Percentiles rank a stretch among this genome's conserved stretches.
Conservation (phyloP, 35 echinoderm and acorn worm species). For the Strongylocentrotus purpuratus region DNA sequence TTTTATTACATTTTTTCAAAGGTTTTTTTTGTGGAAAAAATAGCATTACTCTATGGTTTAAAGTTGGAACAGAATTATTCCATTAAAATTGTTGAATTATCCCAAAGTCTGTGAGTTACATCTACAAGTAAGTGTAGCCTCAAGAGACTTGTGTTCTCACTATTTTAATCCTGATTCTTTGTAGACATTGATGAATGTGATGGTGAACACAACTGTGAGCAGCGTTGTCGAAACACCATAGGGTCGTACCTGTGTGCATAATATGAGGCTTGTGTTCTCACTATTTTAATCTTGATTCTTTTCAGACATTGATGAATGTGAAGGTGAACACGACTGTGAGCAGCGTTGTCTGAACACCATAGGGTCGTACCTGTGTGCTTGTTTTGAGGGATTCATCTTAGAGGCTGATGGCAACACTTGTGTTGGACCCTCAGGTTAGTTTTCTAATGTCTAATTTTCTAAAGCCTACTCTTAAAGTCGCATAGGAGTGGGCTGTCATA, state of each 20-base stretch:
- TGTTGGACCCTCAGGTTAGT: conserved; percentile 74
- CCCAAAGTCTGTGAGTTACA: too few relatives aligned
- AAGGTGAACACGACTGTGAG: conserved; percentile 63
- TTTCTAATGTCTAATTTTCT: neutral
- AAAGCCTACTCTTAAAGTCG: too few relatives aligned
- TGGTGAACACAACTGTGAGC: conserved; percentile 67
- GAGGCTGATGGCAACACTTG: conserved; percentile 73
- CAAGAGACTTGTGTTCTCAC: neutral
- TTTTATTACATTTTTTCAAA: too few relatives aligned
- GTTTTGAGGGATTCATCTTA: conserved; percentile 73
- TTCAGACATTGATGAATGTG: conserved; percentile 90
- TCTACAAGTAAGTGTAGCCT: too few relatives aligned
- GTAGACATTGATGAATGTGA: conserved; percentile 89
- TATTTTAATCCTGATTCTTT: conserved; percentile 3
- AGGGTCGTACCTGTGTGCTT: conserved; percentile 85
- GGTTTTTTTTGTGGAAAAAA: too few relatives aligned
- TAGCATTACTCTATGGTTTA: too few relatives aligned
- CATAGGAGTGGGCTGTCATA: too few relatives aligned
- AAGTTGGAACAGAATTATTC: too few relatives aligned
- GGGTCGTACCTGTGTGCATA: conserved; percentile 87
- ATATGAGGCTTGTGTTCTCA: neutral
- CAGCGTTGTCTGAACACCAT: conserved; percentile 84
- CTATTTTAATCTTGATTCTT: neutral
- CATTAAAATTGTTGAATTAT: too few relatives aligned
- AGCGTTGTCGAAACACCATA: conserved; percentile 79